Base-by-base conservation (phyloP, 2,797 vertebrate species). In the Pteronotus mesoamericanus region DNA sequence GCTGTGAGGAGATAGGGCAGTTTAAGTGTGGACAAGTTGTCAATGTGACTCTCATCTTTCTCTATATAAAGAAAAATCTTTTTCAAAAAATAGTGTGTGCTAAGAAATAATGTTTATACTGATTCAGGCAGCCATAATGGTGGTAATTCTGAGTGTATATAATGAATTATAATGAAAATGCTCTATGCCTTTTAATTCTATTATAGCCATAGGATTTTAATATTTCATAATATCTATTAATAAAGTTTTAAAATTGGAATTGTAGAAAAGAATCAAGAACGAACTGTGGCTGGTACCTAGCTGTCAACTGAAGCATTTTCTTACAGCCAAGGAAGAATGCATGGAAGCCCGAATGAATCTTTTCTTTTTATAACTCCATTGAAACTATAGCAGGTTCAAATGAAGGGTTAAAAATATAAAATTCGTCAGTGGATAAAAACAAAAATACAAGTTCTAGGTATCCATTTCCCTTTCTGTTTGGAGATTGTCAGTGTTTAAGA, bases 151-250 rank as follows among this genome's bases (percentile, higher is more conserved):
- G 15, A n/a, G 42, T 96, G 89, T 90, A 21, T 57, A 14, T 86
- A 77, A 95, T 93, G 37, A 97, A 96, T 96, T 96, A 89, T 75
- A 89, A 96, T 96, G 44, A 95, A 96, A 86, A 91, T 37, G 24
- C 61, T 44, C 24, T 88, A 96, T 97, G 55, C 59, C 14, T 5
- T 91, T 89, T 79, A 89, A 85, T 51, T 77, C 93, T 94, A 3
- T 77, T 91, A 69, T 89, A 79, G 94, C 39, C 85, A 72, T 95
- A 96, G 55, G 96, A 94, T 97, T 97, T 98, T 95, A 98, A 96
- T 98, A 97, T 98, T 98, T 98, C 55, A 97, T 95, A 96, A 95
- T 96, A 89, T 96, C 68, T 98, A 95, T 97, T 98, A 98, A 97
- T 96, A 97, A 97, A 78, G 89, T 95, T 96, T 98, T 97, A 94